Evolutionary conservation across 2,797 vertebrate genomes (phyloP).

Genomic region (Platyrinchus mystaceus): DNA sequence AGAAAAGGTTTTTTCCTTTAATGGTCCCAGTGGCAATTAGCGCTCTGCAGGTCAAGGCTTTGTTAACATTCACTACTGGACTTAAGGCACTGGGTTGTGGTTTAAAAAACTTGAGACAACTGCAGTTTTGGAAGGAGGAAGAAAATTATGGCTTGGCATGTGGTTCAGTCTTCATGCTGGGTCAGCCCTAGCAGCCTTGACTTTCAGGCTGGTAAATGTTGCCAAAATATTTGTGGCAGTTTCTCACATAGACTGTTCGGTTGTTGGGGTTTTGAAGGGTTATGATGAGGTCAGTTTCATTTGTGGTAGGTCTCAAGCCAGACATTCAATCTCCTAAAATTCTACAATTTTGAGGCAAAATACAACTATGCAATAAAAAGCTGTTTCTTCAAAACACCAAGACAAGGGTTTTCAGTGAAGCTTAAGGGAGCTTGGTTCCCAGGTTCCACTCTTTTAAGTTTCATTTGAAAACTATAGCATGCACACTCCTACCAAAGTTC

Average conservation of each 20-base stretch:
- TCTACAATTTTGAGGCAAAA: constrained; percentile 23
- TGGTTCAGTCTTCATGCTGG: constrained; percentile 38
- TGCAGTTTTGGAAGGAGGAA: constrained; percentile 24
- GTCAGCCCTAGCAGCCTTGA: constrained; percentile 34
- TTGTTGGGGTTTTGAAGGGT: constrained; percentile 41
- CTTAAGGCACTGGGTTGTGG: background rate
- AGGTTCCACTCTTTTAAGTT: constrained; percentile 2
- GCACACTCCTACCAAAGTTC: background rate
- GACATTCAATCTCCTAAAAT: constrained; percentile 32
- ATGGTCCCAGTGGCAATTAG: background rate
- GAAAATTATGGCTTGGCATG: constrained; percentile 9
- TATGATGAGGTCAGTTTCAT: constrained; percentile 52
- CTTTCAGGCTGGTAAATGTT: constrained; percentile 23
- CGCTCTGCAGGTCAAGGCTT: constrained; percentile 10
- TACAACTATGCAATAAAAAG: constrained; percentile 22
- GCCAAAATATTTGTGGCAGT: constrained; percentile 66
- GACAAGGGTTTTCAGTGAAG: background rate
- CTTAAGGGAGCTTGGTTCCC: background rate
- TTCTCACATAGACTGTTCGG: constrained; percentile 46
- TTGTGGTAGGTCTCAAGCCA: constrained; percentile 61
- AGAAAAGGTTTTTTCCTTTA: background rate
- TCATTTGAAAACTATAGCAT: background rate
- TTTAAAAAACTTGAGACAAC: background rate
- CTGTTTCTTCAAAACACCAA: constrained; percentile 21
- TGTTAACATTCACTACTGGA: constrained; percentile 13